These are phyloP conservation scores for Mormyrus iriodes DNA, from an alignment of 2,113 vertebrate species.

Conservation along the genomic window DNA sequence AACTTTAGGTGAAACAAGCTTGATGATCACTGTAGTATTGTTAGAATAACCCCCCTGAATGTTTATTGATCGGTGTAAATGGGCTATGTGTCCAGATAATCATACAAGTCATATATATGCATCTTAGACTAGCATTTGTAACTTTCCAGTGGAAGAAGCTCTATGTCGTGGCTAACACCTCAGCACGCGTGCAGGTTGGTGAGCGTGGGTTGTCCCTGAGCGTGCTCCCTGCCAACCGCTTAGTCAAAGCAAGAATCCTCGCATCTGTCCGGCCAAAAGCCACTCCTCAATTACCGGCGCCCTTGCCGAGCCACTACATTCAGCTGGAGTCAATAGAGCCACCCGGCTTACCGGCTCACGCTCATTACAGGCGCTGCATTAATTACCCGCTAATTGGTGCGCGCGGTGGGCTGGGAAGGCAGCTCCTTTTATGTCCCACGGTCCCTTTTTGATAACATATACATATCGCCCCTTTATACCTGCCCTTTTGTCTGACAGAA, in stretches of 20 bases:
- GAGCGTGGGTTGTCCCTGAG: conserved; percentile 42
- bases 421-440: conserved; percentile 43
- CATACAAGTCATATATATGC: not conserved
- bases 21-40: not conserved
- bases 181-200: not conserved
- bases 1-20: not conserved
- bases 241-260: conserved; percentile 81
- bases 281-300: conserved; percentile 72
- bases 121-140: not conserved
- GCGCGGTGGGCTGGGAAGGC: conserved; percentile 42
- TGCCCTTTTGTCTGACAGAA: conserved; percentile 51
- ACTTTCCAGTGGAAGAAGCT: not conserved
- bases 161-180: not conserved
- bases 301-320: conserved; percentile 53
- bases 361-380: conserved; percentile 77
- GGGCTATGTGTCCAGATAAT: not conserved
- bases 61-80: not conserved
- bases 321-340: conserved; percentile 71
- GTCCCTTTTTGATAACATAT: conserved; percentile 58
- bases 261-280: conserved; percentile 51
- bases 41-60: not conserved
- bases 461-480: conserved; percentile 26
- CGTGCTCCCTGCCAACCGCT: conserved; percentile 81
- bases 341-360: conserved; percentile 54
- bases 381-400: conserved; percentile 83